These are phyloP conservation scores for Prenolepis imparis DNA, from an alignment of 2,888 invertebrate species.

Conservation along the genomic window DNA sequence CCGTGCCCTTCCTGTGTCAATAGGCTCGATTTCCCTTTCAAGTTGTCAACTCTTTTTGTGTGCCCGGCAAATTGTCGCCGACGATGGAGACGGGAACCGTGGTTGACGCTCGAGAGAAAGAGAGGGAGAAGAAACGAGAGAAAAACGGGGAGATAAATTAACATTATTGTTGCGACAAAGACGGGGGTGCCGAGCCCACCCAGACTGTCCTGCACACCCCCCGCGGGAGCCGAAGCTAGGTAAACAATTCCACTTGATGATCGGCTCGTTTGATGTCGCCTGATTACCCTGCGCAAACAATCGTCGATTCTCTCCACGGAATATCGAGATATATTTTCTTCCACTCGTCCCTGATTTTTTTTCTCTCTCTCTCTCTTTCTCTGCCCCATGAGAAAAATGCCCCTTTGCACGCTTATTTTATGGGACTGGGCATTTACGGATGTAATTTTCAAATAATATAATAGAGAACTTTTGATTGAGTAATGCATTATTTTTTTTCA, in stretches of 20 bases:
- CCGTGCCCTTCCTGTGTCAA: constrained; percentile 83
- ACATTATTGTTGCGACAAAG: constrained; percentile 86
- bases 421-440: constrained; percentile 13
- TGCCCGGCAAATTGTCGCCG: constrained; percentile 85
- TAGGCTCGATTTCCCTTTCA: constrained; percentile 87
- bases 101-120: constrained; percentile 10
- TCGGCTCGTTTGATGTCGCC: constrained; percentile 86
- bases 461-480: neutral
- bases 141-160: constrained; percentile 82
- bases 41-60: constrained; percentile 86
- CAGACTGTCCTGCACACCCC: constrained; percentile 67
- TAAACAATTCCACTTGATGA: constrained; percentile 86
- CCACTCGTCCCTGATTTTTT: constrained; percentile 3
- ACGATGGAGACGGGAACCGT: constrained; percentile 67
- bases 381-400: neutral
- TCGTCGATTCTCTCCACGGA: constrained; percentile 82
- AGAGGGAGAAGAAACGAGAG: constrained; percentile 24
- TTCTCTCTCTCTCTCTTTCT: neutral
- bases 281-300: constrained; percentile 86
- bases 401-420: constrained; percentile 4
- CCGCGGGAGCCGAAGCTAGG: constrained; percentile 80
- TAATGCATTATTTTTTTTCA: neutral
- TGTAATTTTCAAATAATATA: neutral
- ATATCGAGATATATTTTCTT: constrained; percentile 65
- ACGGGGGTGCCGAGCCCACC: constrained; percentile 77